Base-by-base conservation (phyloP, 2,113 vertebrate genomes). In the Lota lota region DNA sequence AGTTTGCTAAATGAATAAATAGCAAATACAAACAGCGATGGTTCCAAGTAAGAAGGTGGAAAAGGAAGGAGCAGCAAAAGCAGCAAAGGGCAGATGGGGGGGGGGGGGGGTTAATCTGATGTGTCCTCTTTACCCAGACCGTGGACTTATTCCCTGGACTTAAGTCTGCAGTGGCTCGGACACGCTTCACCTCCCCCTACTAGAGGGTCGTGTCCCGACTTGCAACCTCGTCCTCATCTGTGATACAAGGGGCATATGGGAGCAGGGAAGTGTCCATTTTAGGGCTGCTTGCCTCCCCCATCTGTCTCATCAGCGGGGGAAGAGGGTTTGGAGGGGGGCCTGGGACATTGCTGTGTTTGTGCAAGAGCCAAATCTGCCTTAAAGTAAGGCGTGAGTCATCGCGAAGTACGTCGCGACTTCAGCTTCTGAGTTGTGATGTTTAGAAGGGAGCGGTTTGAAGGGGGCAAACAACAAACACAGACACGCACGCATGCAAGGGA, bases 391-490 rank as follows among this genome's bases (percentile, higher is more conserved):
- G 72, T 80, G 80, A 87, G 79, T 84, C 83, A 79, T 76, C 79
- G 82, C 16, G 8, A 12, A 10, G 1, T 1, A 75, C 76, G 76
- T 77, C 69, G 68, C 74, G 28, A 57, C 61, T 24, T 67, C 65
- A 18, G 77, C 77, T 76, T 80, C 71, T 73, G 77, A 83, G 85
- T 84, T 74, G 79, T 82, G 85, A 82, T 78, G 81, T 79, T 70
- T 79, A 33, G 28, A 4, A 33, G 28, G 28, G 4, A 77, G 66
- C 28, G 74, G 74, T 73, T 20, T 74, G 78, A 72, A 78, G 79
- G 82, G 72, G 74, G 77, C 18, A 11, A 19, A 19, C 36, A 51
- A 40, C 15, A n/a, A 11, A 51, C 8, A 18, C 58, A 61, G 28
- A 12, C 68, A 33, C 18, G n/a, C 22, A 69, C 22, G 22, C 67